phyloP scores from a whole-genome alignment of 2,113 vertebrate genomes.

The Regulus satrapa region DNA sequence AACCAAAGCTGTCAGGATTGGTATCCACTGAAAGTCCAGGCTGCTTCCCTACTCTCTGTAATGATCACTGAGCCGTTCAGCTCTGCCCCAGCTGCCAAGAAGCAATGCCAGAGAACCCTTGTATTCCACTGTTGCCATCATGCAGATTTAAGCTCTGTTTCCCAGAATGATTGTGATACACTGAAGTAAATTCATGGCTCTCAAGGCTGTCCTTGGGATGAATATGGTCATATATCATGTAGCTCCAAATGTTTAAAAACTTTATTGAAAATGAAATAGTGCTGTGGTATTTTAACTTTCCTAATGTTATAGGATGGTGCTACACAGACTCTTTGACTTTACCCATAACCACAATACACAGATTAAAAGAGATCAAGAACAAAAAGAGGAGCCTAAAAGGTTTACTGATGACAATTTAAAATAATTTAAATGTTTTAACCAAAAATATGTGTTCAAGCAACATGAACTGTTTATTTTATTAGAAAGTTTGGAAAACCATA shows the following conservation, averaged over 20 bases:
- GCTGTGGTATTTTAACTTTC: neutral
- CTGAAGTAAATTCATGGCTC: neutral
- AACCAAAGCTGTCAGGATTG: neutral
- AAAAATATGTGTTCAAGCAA: neutral
- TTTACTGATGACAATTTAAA: neutral
- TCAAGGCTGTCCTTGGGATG: neutral
- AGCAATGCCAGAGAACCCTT: accelerated
- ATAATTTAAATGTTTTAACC: neutral
- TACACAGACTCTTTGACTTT: neutral
- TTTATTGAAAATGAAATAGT: neutral
- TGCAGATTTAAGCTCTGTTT: accelerated
- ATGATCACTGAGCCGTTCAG: neutral
- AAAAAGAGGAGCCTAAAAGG: neutral
- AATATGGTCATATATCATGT: neutral
- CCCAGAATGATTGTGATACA: neutral
- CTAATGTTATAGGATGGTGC: accelerated
- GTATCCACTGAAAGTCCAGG: neutral
- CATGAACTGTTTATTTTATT: neutral
- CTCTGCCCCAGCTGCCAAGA: neutral
- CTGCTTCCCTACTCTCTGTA: neutral
- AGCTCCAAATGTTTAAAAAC: neutral
- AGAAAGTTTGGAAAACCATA: neutral
- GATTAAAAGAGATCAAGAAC: neutral
- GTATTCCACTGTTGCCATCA: neutral
- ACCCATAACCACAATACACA: neutral